Conservation (phyloP, 1,140 invertebrate genomes). For the Meloidogyne hapla region DNA sequence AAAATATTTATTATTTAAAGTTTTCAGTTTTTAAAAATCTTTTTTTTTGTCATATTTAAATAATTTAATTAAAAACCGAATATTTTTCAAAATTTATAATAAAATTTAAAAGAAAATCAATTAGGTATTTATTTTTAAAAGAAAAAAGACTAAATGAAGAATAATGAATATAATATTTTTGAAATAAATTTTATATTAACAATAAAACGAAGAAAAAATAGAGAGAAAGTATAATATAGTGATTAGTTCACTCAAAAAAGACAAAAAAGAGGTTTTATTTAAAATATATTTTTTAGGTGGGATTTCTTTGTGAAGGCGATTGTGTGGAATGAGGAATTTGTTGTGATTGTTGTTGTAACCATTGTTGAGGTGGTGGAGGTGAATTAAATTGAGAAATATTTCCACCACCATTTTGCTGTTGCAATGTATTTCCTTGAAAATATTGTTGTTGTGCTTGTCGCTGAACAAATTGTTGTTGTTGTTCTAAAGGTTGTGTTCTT, state of each 20-base stretch:
- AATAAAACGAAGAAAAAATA: no score
- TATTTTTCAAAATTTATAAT: no score
- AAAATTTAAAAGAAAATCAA: no score
- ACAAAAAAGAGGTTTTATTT: neutral
- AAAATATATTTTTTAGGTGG: neutral
- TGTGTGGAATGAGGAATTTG: conserved; percentile 2
- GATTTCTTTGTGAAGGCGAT: conserved; percentile 2
- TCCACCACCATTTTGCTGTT: conserved; percentile 7
- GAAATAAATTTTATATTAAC: no score
- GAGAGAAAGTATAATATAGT: no score
- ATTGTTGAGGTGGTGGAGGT: neutral
- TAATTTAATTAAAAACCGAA: no score
- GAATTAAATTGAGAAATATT: neutral
- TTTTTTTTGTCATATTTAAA: no score
- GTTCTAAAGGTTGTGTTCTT: neutral
- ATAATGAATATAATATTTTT: no score
- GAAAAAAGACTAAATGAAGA: no score
- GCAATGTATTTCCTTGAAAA: neutral
- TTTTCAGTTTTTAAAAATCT: no score
- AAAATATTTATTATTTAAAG: no score
- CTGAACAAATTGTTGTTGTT: conserved; percentile 10
- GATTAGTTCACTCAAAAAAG: neutral
- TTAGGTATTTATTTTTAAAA: no score
- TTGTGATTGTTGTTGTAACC: conserved; percentile 1
- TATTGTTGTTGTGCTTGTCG: conserved; percentile 14